A percentile compares a stretch with the other conserved stretches of the same genome.
Conservation (phyloP, 2,113 vertebrate genomes). For the Columba livia region DNA sequence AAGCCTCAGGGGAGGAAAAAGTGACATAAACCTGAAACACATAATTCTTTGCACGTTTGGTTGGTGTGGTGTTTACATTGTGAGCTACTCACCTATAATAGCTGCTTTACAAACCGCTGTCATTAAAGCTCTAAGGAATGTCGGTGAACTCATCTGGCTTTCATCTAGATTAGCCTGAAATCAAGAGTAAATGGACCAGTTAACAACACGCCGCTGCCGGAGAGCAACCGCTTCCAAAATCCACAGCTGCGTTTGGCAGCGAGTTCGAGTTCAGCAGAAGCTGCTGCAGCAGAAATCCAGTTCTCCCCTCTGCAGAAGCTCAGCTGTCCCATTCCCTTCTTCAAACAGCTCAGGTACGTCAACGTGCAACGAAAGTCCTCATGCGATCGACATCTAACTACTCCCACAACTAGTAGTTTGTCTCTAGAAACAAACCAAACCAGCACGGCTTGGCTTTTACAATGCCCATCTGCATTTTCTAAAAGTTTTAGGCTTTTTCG, state of each 20-base stretch:
- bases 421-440: neutral
- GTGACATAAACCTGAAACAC: neutral
- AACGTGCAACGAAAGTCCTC: neutral
- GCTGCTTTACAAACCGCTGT: conserved; percentile 98
- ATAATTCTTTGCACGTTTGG: neutral
- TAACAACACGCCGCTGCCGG: neutral
- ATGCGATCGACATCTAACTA: rapidly evolving
- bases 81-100: conserved; percentile 87
- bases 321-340: neutral
- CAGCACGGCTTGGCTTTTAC: neutral
- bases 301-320: neutral
- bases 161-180: conserved; percentile 94
- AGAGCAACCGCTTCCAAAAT: neutral
- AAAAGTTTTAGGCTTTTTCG: neutral
- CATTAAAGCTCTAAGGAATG: conserved; percentile 99
- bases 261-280: neutral
- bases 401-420: neutral
- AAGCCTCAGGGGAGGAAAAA: neutral
- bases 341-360: neutral
- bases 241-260: neutral
- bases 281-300: neutral
- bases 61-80: neutral
- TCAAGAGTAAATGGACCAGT: conserved; percentile 18
- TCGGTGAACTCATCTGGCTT: conserved; percentile 93
- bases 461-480: rapidly evolving